These are phyloP conservation scores for Ceriagrion tenellum DNA, from an alignment of 2,888 invertebrate species.

Conservation along the genomic window DNA sequence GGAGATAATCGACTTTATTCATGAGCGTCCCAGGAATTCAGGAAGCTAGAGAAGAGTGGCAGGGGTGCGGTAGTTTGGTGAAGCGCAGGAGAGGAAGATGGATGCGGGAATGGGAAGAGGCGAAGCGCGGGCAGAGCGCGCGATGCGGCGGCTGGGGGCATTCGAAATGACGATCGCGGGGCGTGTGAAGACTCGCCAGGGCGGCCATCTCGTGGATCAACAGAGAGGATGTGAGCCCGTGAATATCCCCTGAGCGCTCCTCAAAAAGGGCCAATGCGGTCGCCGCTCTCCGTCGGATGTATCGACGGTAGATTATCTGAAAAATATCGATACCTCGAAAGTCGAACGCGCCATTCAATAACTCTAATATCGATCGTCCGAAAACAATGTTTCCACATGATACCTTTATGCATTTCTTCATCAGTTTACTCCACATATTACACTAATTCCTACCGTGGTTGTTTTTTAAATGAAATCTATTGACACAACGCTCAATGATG, in stretches of 20 bases:
- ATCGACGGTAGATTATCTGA: not conserved
- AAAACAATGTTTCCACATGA: no score
- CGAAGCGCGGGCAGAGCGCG: not conserved
- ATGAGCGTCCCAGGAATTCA: constrained; percentile 17
- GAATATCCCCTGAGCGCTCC: not conserved
- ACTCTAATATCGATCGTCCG: no score
- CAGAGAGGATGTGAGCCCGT: not conserved
- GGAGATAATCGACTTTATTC: constrained; percentile 52
- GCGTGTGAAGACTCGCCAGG: not conserved
- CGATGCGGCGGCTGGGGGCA: not conserved
- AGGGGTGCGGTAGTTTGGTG: not conserved
- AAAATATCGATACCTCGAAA: not conserved
- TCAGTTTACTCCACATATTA: no score
- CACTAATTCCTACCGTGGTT: no score
- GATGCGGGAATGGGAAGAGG: not conserved
- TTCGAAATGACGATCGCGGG: not conserved
- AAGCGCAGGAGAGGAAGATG: not conserved
- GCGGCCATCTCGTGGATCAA: not conserved
- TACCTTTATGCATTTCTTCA: no score
- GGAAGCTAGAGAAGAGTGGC: not conserved
- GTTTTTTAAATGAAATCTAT: no score
- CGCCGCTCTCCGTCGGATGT: not conserved
- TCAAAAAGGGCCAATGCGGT: not conserved
- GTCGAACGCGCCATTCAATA: no score
- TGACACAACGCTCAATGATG: no score